These are phyloP conservation scores for Xestobium rufovillosum DNA, from an alignment of 2,888 invertebrate genomes.

Conservation along the genomic window DNA sequence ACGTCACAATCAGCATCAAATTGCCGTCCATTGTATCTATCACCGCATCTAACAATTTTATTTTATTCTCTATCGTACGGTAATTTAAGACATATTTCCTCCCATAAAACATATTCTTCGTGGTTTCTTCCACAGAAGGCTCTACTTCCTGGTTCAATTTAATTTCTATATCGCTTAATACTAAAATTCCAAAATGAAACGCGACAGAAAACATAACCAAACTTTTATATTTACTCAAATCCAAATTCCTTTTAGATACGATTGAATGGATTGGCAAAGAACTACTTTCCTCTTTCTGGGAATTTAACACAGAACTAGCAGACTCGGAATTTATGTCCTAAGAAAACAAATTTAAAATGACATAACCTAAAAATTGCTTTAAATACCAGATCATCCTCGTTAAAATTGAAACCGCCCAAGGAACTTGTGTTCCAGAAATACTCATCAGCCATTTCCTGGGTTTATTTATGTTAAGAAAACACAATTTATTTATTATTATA, in stretches of 20 bases:
- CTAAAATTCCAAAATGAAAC: constrained; percentile 31
- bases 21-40: constrained; percentile 68
- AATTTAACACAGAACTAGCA: constrained; percentile 30
- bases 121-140: constrained; percentile 42
- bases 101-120: constrained; percentile 47
- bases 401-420: constrained; percentile 68
- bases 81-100: constrained; percentile 46
- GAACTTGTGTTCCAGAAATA: constrained; percentile 74
- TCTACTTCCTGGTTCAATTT: constrained; percentile 23
- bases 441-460: constrained; percentile 43
- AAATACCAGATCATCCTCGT: constrained; percentile 54
- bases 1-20: constrained; percentile 58
- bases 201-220: neutral
- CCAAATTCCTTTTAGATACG: constrained; percentile 33
- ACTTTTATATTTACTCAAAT: constrained; percentile 21
- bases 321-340: neutral
- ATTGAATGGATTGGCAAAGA: constrained; percentile 34
- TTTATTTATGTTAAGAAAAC: constrained; percentile 3
- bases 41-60: constrained; percentile 62
- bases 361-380: constrained; percentile 6
- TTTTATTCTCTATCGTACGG: constrained; percentile 56
- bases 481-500: no score
- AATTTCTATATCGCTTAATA: constrained; percentile 41
- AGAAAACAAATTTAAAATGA: neutral
- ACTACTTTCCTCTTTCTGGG: constrained; percentile 27